Conservation (phyloP, 2,113 vertebrate genomes). For the Eulemur rufifrons region DNA sequence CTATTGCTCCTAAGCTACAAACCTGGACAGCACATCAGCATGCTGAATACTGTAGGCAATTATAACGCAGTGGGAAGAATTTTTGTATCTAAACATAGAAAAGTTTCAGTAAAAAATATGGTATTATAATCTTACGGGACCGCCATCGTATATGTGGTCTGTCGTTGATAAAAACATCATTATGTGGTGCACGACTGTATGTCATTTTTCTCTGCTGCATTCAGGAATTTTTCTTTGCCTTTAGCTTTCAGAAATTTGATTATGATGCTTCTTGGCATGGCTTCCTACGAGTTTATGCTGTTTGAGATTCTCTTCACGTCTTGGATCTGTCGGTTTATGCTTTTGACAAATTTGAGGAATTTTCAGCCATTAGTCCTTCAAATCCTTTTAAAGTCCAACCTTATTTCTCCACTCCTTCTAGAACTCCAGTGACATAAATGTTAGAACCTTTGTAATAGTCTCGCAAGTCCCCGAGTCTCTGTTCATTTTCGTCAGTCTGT, state of each 20-base stretch:
- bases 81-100: not conserved
- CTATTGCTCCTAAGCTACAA: not conserved
- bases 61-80: not conserved
- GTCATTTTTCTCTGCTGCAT: not conserved
- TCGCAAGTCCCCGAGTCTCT: accelerated
- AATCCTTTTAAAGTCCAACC: not conserved
- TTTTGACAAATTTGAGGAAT: not conserved
- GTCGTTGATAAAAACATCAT: not conserved
- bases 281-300: not conserved
- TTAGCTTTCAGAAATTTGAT: not conserved
- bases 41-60: not conserved
- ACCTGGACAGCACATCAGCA: not conserved
- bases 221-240: not conserved
- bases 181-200: accelerated
- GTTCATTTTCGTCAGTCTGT: accelerated
- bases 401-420: no score
- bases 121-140: not conserved
- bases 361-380: not conserved
- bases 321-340: not conserved
- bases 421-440: accelerated
- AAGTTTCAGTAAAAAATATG: not conserved
- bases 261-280: not conserved
- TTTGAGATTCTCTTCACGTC: not conserved
- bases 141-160: not conserved
- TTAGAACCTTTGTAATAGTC: not conserved